Conservation (phyloP, 2,888 invertebrate species). For the Drosophila prolongata region DNA sequence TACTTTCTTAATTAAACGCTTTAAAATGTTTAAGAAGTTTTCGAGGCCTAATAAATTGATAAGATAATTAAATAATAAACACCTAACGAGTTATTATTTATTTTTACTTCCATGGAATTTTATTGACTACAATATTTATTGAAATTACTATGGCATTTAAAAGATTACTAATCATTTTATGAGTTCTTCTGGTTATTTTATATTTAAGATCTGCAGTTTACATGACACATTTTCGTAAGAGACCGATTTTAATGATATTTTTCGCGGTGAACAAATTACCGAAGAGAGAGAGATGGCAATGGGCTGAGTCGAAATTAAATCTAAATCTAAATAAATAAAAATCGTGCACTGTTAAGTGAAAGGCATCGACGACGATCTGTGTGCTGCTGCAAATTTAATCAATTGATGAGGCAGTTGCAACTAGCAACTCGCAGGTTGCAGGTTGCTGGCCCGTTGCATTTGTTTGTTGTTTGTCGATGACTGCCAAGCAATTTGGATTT, state of each 20-base stretch:
- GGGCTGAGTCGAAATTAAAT: slow-evolving; percentile 63
- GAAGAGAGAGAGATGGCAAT: slow-evolving; percentile 3
- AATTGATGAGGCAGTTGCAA: slow-evolving; percentile 75
- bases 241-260: slow-evolving; percentile 13
- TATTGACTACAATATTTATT: too few species aligned
- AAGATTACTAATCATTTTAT: not conserved
- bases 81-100: too few species aligned
- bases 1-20: too few species aligned
- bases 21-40: too few species aligned
- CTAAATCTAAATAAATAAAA: slow-evolving; percentile 80
- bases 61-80: too few species aligned
- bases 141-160: too few species aligned
- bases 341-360: slow-evolving; percentile 79
- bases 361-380: slow-evolving; percentile 75
- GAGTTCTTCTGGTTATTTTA: too few species aligned
- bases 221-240: not conserved
- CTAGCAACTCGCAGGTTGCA: slow-evolving; percentile 51
- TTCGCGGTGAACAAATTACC: slow-evolving; percentile 25
- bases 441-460: slow-evolving; percentile 60
- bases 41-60: too few species aligned
- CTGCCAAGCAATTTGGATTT: slow-evolving; percentile 76
- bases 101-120: too few species aligned
- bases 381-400: slow-evolving; percentile 75
- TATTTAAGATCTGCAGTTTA: too few species aligned
- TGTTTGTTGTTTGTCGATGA: slow-evolving; percentile 57